Conservation (phyloP, 2,888 invertebrate genomes). For the Eupeodes latifasciatus region DNA sequence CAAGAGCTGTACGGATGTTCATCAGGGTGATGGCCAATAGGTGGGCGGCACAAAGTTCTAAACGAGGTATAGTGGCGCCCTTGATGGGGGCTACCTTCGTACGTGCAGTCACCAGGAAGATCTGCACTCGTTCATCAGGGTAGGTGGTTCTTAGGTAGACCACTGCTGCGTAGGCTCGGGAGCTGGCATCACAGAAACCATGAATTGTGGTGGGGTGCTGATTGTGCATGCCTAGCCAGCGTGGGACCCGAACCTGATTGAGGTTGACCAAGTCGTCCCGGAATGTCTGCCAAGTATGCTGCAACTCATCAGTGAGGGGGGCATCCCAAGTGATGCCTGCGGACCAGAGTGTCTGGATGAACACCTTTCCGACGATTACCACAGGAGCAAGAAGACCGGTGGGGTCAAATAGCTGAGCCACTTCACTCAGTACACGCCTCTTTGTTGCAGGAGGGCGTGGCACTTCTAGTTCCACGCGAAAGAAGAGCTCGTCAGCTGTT, state of each 20-base stretch:
- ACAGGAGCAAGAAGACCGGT: not conserved
- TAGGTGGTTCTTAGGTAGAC: no score
- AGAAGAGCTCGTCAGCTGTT: no score
- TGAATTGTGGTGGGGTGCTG: not conserved
- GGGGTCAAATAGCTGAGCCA: no score
- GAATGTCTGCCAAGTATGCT: not conserved
- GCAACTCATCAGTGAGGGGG: not conserved
- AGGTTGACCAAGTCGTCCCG: not conserved
- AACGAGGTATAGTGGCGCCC: no score
- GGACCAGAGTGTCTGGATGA: not conserved
- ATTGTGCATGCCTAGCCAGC: not conserved
- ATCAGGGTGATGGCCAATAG: not conserved
- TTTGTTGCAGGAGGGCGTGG: no score
- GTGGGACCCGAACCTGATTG: not conserved
- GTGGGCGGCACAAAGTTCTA: no score
- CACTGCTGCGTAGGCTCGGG: no score
- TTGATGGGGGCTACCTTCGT: no score
- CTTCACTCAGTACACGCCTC: no score
- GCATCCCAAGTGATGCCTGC: not conserved
- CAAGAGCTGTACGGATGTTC: conserved; percentile 5
- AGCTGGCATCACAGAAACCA: not conserved
- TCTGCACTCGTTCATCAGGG: no score
- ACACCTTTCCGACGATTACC: not conserved
- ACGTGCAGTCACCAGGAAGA: no score
- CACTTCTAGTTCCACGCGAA: no score